A percentile compares a stretch with the other conserved stretches of the same genome.
Evolutionary conservation across 2,888 invertebrate genomes (phyloP).

Genomic region (Anticlea derivata): DNA sequence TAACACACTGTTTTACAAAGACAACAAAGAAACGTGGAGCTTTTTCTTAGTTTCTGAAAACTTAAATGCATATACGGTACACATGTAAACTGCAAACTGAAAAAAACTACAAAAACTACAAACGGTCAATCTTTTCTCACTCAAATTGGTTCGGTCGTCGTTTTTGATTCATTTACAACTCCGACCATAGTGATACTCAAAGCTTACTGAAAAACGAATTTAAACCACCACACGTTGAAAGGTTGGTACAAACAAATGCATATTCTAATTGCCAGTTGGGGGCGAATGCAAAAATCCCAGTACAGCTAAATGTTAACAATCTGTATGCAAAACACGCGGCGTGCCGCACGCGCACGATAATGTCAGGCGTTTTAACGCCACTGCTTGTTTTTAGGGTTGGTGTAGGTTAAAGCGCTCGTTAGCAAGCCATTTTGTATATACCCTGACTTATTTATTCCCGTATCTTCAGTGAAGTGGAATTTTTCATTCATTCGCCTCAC

Average conservation of each 20-base stretch:
- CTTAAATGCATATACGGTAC: no score
- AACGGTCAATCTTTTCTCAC: no score
- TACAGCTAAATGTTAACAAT: constrained; percentile 58
- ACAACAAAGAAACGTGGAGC: neutral
- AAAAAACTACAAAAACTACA: no score
- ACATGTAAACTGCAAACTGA: no score
- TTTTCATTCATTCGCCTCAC: no score
- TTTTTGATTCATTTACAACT: no score
- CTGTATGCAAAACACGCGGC: constrained; percentile 66
- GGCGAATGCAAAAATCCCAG: constrained; percentile 47
- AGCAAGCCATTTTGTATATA: no score
- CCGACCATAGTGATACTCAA: no score
- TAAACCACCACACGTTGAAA: constrained; percentile 3
- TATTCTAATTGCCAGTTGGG: constrained; percentile 20
- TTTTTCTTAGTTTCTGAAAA: neutral
- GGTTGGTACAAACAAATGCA: constrained; percentile 16
- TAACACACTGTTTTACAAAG: constrained; percentile 1
- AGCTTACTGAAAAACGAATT: neutral
- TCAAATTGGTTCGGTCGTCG: no score
- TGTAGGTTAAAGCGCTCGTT: neutral
- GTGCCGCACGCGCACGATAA: constrained; percentile 57
- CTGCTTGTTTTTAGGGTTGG: constrained; percentile 32
- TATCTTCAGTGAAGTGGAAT: constrained; percentile 3
- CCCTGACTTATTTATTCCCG: no score
- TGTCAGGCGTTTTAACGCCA: constrained; percentile 42